Percentiles rank a stretch among this genome's conserved stretches.
phyloP scores from a whole-genome alignment of 2,797 vertebrate species.

The Trematomus bernacchii region DNA sequence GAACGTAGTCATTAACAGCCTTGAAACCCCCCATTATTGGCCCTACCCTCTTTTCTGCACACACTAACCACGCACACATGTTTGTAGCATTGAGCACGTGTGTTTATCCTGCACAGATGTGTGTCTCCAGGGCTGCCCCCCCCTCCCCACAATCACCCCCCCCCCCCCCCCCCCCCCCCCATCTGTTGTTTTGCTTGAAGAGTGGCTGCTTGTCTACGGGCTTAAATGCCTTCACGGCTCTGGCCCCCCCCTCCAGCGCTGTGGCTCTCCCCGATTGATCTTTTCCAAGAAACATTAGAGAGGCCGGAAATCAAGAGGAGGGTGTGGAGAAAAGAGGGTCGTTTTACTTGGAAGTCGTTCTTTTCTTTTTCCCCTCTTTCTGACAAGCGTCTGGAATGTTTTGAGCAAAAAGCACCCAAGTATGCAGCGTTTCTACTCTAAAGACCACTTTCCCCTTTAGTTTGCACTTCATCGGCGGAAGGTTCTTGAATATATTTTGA shows the following conservation, averaged over 20 bases:
- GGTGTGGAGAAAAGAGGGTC: not conserved
- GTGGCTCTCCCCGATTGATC: conserved; percentile 65
- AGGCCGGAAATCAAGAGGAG: not conserved
- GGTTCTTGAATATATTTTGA: not conserved
- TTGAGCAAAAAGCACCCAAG: not conserved
- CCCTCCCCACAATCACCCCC: conserved; percentile 1
- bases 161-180: conserved; percentile 23
- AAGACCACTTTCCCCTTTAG: not conserved
- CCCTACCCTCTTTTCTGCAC: not conserved
- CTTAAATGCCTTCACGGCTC: conserved; percentile 46
- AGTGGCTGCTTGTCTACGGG: conserved; percentile 36
- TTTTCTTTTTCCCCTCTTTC: not conserved
- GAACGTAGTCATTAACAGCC: not conserved
- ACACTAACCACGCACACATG: conserved; percentile 32
- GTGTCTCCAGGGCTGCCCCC: conserved; percentile 21
- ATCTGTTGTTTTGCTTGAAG: conserved; percentile 57
- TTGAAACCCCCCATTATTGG: not conserved
- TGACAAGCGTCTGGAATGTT: not conserved
- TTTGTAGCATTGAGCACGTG: conserved; percentile 25
- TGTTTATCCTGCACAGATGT: conserved; percentile 31
- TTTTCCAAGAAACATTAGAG: conserved; percentile 65
- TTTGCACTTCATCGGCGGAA: not conserved
- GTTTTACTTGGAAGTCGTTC: conserved; percentile 27
- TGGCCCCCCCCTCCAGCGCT: conserved; percentile 38
- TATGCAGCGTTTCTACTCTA: too few relatives aligned